Conservation (phyloP, 2,797 vertebrate genomes). For the Meda fulgida region DNA sequence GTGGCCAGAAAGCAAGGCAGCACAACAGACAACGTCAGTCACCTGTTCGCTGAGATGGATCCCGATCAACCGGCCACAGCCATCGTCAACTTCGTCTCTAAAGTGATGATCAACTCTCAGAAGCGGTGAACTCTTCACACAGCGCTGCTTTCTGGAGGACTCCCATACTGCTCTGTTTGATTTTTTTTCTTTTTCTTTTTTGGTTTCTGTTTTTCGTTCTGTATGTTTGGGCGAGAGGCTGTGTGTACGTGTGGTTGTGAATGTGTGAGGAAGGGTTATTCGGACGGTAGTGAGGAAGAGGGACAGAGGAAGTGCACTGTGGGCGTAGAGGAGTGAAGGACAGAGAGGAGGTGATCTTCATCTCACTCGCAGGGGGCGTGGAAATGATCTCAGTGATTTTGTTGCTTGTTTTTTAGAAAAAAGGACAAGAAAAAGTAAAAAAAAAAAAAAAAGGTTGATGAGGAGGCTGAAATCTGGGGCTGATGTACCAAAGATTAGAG, state of each 20-base stretch:
- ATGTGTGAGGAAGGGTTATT: constrained; percentile 77
- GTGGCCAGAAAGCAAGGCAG: constrained; percentile 98
- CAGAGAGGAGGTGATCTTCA: constrained; percentile 60
- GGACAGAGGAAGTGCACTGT: constrained; percentile 87
- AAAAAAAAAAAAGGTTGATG: constrained; percentile 70
- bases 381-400: constrained; percentile 70
- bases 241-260: constrained; percentile 29
- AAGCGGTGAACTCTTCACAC: constrained; percentile 84
- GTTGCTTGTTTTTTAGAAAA: constrained; percentile 57
- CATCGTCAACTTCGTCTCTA: constrained; percentile 97
- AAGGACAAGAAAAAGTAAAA: constrained; percentile 68
- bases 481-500: constrained; percentile 78
- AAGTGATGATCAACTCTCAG: constrained; percentile 91
- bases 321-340: constrained; percentile 80
- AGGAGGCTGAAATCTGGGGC: constrained; percentile 75
- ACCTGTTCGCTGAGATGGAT: constrained; percentile 96
- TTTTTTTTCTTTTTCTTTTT: constrained; percentile 51
- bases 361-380: constrained; percentile 69
- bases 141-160: constrained; percentile 59
- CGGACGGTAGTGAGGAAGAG: constrained; percentile 85
- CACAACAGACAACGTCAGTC: constrained; percentile 97
- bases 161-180: constrained; percentile 56
- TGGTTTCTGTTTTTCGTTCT: constrained; percentile 65
- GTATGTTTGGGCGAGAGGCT: constrained; percentile 46
- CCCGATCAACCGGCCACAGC: constrained; percentile 92